phyloP scores from a whole-genome alignment of 2,113 vertebrate genomes.

The Albula glossodonta region DNA sequence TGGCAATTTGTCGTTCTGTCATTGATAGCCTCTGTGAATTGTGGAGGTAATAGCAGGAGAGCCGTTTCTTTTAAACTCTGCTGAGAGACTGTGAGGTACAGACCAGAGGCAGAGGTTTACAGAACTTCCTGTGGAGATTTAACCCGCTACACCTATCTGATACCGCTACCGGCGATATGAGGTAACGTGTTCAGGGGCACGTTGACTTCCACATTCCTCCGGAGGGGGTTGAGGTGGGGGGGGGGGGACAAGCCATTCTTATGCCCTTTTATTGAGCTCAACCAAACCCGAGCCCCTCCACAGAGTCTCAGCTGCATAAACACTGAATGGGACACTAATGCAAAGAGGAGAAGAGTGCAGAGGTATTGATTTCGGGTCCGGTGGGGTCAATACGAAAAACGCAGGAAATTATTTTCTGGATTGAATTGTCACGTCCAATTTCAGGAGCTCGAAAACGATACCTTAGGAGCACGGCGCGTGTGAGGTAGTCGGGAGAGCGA shows the following conservation, averaged over 20 bases:
- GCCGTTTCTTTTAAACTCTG: too few relatives aligned
- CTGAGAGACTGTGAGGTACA: not conserved
- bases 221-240: too few relatives aligned
- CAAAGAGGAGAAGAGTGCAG: not conserved
- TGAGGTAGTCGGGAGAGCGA: conserved; percentile 25
- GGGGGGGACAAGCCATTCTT: too few relatives aligned
- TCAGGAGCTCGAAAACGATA: not conserved
- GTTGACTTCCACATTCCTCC: too few relatives aligned
- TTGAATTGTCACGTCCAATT: not conserved
- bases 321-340: too few relatives aligned
- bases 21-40: too few relatives aligned
- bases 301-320: too few relatives aligned
- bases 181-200: too few relatives aligned
- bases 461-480: not conserved
- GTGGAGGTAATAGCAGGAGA: too few relatives aligned
- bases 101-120: not conserved
- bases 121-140: not conserved
- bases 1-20: too few relatives aligned
- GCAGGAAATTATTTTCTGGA: not conserved
- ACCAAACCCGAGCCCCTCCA: not conserved
- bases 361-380: not conserved
- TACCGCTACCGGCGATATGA: too few relatives aligned
- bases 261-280: not conserved
- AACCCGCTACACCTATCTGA: not conserved
- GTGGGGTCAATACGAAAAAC: not conserved